phyloP scores from a whole-genome alignment of 2,888 invertebrate genomes.

The Operophtera brumata region DNA sequence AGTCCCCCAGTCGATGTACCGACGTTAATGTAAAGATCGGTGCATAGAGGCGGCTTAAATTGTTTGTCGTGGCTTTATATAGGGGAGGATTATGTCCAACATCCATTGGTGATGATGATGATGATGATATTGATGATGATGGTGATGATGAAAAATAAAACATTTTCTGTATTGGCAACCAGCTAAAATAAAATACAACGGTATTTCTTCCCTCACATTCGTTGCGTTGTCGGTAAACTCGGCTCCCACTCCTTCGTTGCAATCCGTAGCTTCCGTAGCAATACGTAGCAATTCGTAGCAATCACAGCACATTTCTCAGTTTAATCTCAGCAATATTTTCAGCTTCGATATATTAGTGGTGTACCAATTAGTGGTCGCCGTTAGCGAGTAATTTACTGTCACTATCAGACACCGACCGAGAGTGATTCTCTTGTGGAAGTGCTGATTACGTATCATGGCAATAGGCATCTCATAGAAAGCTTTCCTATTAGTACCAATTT shows the following conservation, averaged over 20 bases:
- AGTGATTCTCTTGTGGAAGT: slow-evolving; percentile 29
- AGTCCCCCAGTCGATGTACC: too few relatives aligned
- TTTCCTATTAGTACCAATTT: too few relatives aligned
- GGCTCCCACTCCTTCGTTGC: slow-evolving; percentile 2
- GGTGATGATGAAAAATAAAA: too few relatives aligned
- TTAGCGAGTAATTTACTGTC: slow-evolving; percentile 73
- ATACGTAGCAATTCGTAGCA: slow-evolving; percentile 17
- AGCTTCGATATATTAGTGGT: slow-evolving; percentile 56
- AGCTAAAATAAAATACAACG: neutral
- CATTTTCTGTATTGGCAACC: neutral
- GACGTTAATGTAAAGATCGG: too few relatives aligned
- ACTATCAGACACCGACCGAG: slow-evolving; percentile 53
- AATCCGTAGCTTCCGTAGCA: slow-evolving; percentile 5
- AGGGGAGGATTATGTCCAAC: too few relatives aligned
- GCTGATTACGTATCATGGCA: slow-evolving; percentile 40
- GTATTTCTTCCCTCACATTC: neutral
- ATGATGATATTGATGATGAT: too few relatives aligned
- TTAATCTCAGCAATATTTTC: slow-evolving; percentile 56
- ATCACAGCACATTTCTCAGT: slow-evolving; percentile 30
- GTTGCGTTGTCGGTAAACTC: neutral
- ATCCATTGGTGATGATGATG: too few relatives aligned
- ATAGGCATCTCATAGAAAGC: slow-evolving; percentile 11
- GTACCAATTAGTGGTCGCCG: slow-evolving; percentile 69
- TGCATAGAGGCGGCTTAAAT: too few relatives aligned
- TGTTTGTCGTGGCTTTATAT: too few relatives aligned